These are phyloP conservation scores for Lasioglossum lativentre DNA, from an alignment of 2,888 invertebrate species.

Conservation along the genomic window DNA sequence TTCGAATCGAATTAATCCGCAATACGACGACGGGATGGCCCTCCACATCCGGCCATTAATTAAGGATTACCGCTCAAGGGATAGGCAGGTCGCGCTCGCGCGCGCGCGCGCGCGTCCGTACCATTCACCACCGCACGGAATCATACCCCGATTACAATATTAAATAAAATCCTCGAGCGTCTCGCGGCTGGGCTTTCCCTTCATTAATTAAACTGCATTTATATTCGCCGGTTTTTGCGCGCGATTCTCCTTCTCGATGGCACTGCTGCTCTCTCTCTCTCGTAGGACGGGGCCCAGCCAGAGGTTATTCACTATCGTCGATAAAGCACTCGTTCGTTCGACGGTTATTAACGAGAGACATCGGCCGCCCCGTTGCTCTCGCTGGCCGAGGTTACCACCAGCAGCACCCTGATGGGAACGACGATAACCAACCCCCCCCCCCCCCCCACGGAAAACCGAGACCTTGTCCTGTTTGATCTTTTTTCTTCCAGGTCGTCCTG, in stretches of 20 bases:
- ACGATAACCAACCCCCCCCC: background rate
- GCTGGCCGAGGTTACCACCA: background rate
- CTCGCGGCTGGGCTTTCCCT: background rate
- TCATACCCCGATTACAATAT: slow-evolving; percentile 23
- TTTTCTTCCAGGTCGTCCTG: background rate
- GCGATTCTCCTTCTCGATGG: background rate
- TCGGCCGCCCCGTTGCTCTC: background rate
- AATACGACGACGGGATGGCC: slow-evolving; percentile 62
- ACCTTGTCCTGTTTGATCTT: background rate
- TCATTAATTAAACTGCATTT: slow-evolving; percentile 49
- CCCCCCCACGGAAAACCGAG: background rate
- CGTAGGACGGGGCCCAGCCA: background rate
- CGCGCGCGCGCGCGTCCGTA: too few relatives aligned
- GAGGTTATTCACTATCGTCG: background rate
- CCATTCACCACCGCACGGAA: background rate
- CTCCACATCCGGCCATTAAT: slow-evolving; percentile 62
- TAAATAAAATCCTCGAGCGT: slow-evolving; percentile 44
- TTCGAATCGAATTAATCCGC: slow-evolving; percentile 72
- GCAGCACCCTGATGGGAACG: background rate
- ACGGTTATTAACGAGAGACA: slow-evolving; percentile 10
- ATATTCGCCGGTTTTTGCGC: background rate
- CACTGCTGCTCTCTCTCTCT: too few relatives aligned
- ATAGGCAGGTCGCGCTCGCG: background rate
- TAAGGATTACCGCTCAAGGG: slow-evolving; percentile 59
- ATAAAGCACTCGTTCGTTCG: slow-evolving; percentile 8